A percentile compares a stretch with the other conserved stretches of the same genome.
Evolutionary conservation across 2,888 invertebrate genomes (phyloP).

Genomic region (Aricia artaxerxes): DNA sequence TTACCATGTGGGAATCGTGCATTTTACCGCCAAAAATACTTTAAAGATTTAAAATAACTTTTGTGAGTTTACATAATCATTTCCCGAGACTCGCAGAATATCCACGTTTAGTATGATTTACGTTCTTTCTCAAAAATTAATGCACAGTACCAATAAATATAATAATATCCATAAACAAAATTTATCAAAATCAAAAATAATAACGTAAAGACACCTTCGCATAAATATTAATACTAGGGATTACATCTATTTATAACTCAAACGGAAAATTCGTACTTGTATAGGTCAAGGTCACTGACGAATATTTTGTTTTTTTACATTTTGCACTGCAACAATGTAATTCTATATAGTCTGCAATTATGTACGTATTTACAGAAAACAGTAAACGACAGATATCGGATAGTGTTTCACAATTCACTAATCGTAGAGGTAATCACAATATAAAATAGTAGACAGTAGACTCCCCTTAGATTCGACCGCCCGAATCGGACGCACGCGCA

Average conservation of each 20-base stretch:
- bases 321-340: slow-evolving; percentile 1
- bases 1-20: too few species aligned
- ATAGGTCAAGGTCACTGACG: background rate
- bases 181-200: too few species aligned
- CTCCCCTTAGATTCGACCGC: background rate
- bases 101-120: too few species aligned
- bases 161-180: too few species aligned
- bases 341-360: background rate
- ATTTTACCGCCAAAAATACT: too few species aligned
- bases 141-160: too few species aligned
- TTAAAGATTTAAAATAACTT: too few species aligned
- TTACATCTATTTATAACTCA: background rate
- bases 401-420: background rate
- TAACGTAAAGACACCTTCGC: background rate
- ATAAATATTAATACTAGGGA: background rate
- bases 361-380: background rate
- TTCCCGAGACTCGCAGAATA: too few species aligned
- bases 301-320: background rate
- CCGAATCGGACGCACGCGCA: background rate
- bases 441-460: background rate
- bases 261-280: background rate
- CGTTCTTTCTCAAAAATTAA: too few species aligned
- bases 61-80: too few species aligned
- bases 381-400: background rate
- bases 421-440: background rate